A percentile compares a stretch with the other conserved stretches of the same genome.
These are phyloP conservation scores for Gonocerus acuteangulatus DNA, from an alignment of 2,888 invertebrate genomes.

Conservation along the genomic window DNA sequence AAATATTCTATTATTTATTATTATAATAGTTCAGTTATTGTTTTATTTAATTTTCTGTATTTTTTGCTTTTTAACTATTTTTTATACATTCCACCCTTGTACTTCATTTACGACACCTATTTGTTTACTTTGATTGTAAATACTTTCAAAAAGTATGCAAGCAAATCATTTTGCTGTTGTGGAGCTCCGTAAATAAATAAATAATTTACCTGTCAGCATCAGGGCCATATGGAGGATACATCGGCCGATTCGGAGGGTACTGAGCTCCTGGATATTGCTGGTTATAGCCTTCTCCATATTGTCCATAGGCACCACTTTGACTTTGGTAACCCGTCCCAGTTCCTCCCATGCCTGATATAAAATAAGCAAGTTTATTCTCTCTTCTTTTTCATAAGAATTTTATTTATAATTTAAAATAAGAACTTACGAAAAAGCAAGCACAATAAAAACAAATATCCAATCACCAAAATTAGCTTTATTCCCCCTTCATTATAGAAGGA, in stretches of 20 bases:
- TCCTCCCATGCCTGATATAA: conserved; percentile 43
- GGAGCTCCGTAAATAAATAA: no score
- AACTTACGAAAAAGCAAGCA: conserved; percentile 22
- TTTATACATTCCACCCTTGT: no score
- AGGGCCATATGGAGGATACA: conserved; percentile 45
- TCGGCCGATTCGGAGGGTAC: conserved; percentile 40
- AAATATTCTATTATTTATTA: no score
- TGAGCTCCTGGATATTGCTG: conserved; percentile 45
- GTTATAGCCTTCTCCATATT: conserved; percentile 47
- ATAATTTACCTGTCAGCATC: conserved; percentile 40
- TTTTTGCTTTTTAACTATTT: no score
- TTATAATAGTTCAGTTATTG: no score
- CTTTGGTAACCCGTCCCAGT: conserved; percentile 41
- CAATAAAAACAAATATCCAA: conserved; percentile 5
- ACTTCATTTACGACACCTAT: no score
- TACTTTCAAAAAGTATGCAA: no score
- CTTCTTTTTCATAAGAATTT: no score
- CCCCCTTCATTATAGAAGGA: background rate
- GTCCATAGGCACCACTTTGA: conserved; percentile 41
- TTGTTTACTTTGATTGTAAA: no score
- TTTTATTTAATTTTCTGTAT: no score
- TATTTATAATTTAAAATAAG: background rate
- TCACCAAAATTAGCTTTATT: background rate
- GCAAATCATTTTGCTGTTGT: no score
- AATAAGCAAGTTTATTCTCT: no score